Conservation (phyloP, 2,797 vertebrate genomes). For the Diplodus sargus region DNA sequence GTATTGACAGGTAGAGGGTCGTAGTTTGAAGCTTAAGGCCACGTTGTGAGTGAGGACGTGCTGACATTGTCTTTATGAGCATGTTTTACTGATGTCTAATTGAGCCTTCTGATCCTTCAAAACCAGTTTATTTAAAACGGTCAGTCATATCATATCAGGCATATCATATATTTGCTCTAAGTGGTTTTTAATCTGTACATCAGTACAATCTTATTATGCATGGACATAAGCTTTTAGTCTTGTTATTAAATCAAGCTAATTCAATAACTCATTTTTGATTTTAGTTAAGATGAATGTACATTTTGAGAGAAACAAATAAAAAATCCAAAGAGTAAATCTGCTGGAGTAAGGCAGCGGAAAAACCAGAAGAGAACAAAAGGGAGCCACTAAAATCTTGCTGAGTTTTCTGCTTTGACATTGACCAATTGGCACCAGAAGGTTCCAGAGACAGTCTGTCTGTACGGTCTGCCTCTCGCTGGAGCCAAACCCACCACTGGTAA, state of each 20-base stretch:
- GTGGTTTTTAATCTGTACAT: neutral
- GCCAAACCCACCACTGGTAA: conserved; percentile 64
- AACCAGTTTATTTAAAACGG: neutral
- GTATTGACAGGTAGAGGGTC: no score
- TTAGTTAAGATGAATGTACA: conserved; percentile 6
- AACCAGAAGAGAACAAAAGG: conserved; percentile 16
- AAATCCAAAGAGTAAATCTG: conserved; percentile 17
- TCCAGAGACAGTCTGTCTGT: conserved; percentile 63
- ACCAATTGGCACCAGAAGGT: conserved; percentile 43
- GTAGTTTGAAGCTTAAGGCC: no score
- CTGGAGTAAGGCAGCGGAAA: conserved; percentile 10
- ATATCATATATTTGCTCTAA: neutral
- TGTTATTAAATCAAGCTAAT: conserved; percentile 49
- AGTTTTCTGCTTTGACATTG: conserved; percentile 44
- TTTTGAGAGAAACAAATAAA: conserved; percentile 27
- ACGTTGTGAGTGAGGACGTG: no score
- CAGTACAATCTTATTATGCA: neutral
- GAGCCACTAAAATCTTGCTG: conserved; percentile 13
- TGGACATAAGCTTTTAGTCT: neutral
- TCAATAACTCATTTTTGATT: conserved; percentile 6
- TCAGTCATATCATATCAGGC: neutral
- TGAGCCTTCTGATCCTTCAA: no score
- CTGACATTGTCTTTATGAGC: neutral
- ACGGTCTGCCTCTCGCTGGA: conserved; percentile 49
- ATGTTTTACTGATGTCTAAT: neutral